These are phyloP conservation scores for Bufo bufo DNA, from an alignment of 2,113 vertebrate species.

Conservation along the genomic window DNA sequence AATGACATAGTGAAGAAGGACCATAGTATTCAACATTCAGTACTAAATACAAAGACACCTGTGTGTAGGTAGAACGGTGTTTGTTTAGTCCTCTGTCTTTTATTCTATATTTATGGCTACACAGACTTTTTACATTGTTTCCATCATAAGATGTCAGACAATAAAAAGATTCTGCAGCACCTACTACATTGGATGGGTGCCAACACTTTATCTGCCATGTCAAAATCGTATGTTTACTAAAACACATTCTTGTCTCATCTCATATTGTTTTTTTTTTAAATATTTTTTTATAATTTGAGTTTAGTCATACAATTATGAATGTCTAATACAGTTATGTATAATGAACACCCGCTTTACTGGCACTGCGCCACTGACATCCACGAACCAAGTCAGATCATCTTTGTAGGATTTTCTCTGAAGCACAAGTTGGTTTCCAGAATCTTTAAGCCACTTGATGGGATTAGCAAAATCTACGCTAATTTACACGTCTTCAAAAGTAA, in stretches of 20 bases:
- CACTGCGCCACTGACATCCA: background rate
- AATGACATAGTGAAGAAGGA: background rate
- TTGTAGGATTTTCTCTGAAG: slow-evolving; percentile 10
- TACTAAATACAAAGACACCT: background rate
- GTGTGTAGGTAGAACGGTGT: background rate
- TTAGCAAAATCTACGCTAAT: slow-evolving; percentile 41
- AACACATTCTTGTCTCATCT: background rate
- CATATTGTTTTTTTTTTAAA: background rate
- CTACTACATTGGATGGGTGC: background rate
- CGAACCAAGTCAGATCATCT: background rate
- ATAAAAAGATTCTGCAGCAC: background rate
- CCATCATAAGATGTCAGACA: background rate
- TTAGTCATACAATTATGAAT: background rate
- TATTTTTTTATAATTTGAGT: too few species aligned
- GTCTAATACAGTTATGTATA: background rate
- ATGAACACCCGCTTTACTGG: background rate
- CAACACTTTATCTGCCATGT: background rate
- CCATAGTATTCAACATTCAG: background rate
- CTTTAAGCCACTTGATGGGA: slow-evolving; percentile 43
- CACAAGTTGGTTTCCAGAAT: slow-evolving; percentile 28
- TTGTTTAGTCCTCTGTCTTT: background rate
- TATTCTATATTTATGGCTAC: background rate
- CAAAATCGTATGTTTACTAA: background rate
- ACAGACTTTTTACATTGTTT: background rate
- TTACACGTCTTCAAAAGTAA: slow-evolving; percentile 27